Evolutionary conservation across 2,888 invertebrate genomes (phyloP), one percentile per base, ranked within the genome.

Genomic region (Cheilosia pagana): DNA sequence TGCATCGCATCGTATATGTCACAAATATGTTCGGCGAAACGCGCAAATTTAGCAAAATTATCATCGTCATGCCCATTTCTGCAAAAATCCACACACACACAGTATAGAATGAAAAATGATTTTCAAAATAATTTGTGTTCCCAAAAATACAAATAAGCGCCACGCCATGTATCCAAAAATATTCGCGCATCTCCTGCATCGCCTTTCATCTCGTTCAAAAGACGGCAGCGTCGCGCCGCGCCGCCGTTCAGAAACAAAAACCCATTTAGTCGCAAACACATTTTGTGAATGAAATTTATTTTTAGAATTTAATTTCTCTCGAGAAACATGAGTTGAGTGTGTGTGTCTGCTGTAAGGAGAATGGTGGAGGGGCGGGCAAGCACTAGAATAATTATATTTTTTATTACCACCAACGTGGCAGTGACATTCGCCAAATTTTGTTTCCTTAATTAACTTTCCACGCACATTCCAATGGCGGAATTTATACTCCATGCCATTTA

Each of bases 201-300:
- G 45, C 43, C 31, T 68, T 31, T 68, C 31, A 45, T 48, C 48
- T 19, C 48, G 12, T 21, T 57, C 39, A 57, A 48, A 63, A 45
- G 45, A n/a, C 65, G 35, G 45, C 57, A 35, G 35, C 35, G 35
- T 3, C 35, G 35, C 10, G 28, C 35, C 10, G 3, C 35, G 23
- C 19, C 19, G 19, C 25, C 52, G 31, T 16, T 57, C 41, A 67
- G 41, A 23, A 59, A 45, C 19, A 1, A 31, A 21, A 74, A 39
- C 21, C 6, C 12, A 53, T 45, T 63, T 45, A 53, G 53, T 43
- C 53, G 45, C 74, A 1, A n/a, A 25, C 16, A 21, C 28, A 28
- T 70, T 81, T 81, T 81, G 81, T 81, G 81, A 81, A 81, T 81
- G 81, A 81, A 81, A 70, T 81, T 70, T 81, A 81, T 81, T 76